Evolutionary conservation across 2,113 vertebrate species (phyloP).

Genomic region (Etheostoma spectabile): DNA sequence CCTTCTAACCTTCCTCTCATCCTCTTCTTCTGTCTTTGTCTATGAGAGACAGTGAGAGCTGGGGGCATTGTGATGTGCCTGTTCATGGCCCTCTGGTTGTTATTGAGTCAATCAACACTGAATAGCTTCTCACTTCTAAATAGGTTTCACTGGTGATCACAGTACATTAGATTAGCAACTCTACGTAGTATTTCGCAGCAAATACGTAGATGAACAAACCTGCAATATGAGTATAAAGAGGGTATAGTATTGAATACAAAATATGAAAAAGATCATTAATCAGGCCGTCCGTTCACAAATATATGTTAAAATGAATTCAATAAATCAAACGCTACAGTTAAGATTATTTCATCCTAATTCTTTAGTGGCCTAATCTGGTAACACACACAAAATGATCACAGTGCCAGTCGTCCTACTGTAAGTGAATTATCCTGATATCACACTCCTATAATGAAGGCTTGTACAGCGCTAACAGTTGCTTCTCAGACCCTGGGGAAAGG

Average conservation of each 20-base stretch:
- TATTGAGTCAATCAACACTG: constrained; percentile 48
- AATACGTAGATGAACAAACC: constrained; percentile 7
- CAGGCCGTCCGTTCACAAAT: constrained; percentile 10
- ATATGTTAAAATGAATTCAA: constrained; percentile 10
- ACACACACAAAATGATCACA: constrained; percentile 53
- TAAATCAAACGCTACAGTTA: constrained; percentile 18
- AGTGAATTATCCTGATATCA: constrained; percentile 78
- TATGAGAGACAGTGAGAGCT: constrained; percentile 46
- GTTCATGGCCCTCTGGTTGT: constrained; percentile 49
- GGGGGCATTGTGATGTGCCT: constrained; percentile 38
- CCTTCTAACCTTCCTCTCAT: constrained; percentile 21
- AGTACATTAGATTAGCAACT: constrained; percentile 13
- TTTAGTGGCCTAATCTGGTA: constrained; percentile 42
- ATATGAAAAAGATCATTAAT: background rate
- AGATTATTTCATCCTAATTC: constrained; percentile 44
- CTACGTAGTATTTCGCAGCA: background rate
- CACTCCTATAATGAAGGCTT: constrained; percentile 78
- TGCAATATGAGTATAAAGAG: background rate
- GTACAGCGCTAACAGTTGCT: constrained; percentile 69
- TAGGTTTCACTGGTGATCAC: constrained; percentile 27
- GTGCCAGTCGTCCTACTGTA: constrained; percentile 60
- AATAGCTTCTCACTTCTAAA: constrained; percentile 41
- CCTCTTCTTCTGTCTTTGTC: constrained; percentile 48
- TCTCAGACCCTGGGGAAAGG: constrained; percentile 77
- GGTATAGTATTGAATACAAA: background rate